These are phyloP conservation scores for Echinometra lucunter DNA, from an alignment of 53 echinoderm and acorn worm genomes.

Conservation along the genomic window DNA sequence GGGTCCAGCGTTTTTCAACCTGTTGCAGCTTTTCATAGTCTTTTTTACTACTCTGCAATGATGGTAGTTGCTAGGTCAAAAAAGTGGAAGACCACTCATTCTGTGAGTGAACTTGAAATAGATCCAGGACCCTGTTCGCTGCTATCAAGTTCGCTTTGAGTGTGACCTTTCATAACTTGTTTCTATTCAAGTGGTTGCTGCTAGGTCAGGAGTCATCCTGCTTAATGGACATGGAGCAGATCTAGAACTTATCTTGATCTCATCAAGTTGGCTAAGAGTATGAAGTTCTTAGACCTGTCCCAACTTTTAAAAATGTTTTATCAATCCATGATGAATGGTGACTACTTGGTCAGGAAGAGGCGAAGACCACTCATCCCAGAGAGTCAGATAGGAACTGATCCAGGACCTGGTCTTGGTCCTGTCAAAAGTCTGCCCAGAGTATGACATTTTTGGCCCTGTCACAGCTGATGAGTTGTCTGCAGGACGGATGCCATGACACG, in stretches of 20 bases:
- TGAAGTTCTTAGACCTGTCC: neutral
- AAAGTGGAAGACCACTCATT: neutral
- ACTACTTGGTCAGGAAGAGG: neutral
- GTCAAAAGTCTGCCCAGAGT: conserved; percentile 85
- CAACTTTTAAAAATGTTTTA: neutral
- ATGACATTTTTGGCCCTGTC: conserved; percentile 93
- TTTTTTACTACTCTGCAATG: neutral
- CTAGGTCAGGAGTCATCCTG: neutral
- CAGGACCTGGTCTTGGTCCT: conserved; percentile 11
- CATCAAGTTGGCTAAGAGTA: neutral
- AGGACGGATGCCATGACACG: conserved; percentile 94
- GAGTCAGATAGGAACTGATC: neutral
- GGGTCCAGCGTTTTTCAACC: no score
- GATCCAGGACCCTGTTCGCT: neutral
- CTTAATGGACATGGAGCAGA: neutral
- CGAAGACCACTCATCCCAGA: neutral
- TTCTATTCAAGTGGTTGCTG: no score
- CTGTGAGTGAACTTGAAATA: neutral
- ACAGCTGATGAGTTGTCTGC: conserved; percentile 89
- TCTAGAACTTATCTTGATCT: neutral
- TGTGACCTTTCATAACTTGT: neutral
- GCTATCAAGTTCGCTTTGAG: neutral
- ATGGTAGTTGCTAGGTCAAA: neutral
- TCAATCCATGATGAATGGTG: neutral
- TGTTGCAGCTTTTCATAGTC: no score